Conservation (phyloP, 2,113 vertebrate genomes). For the Gadus chalcogrammus region DNA sequence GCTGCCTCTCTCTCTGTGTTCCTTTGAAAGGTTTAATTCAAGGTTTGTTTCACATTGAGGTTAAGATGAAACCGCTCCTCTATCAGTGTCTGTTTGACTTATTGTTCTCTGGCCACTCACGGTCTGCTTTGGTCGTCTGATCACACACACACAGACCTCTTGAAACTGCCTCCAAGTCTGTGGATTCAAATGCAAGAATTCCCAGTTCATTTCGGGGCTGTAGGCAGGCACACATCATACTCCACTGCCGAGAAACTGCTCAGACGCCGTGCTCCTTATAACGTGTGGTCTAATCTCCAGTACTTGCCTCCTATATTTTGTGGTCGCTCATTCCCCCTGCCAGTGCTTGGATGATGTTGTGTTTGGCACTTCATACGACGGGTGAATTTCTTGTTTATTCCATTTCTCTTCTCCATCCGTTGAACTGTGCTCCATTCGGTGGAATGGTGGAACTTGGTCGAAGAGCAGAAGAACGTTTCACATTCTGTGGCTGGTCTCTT, state of each 20-base stretch:
- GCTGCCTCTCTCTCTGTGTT: conserved; percentile 20
- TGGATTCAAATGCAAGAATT: too few species aligned
- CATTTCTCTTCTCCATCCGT: conserved; percentile 13
- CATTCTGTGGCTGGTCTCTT: not conserved
- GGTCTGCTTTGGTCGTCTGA: too few species aligned
- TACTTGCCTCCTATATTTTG: conserved; percentile 15
- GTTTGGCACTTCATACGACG: conserved; percentile 13
- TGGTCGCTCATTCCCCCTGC: not conserved
- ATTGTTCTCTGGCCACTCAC: too few species aligned
- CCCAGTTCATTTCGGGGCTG: too few species aligned
- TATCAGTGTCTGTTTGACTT: too few species aligned
- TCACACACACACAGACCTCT: too few species aligned
- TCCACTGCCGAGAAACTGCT: too few species aligned
- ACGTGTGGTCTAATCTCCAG: conserved; percentile 2
- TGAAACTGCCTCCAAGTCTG: too few species aligned
- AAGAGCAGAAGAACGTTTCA: not conserved
- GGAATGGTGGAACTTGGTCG: conserved; percentile 22
- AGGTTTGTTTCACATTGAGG: too few species aligned
- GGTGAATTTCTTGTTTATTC: conserved; percentile 27
- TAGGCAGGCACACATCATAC: too few species aligned
- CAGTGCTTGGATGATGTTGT: conserved; percentile 15
- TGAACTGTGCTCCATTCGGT: conserved; percentile 9
- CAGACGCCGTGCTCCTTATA: too few species aligned
- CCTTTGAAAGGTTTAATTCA: not conserved
- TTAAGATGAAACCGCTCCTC: too few species aligned